These are phyloP conservation scores for Blera fallax DNA, from an alignment of 2,888 invertebrate genomes.

Conservation along the genomic window DNA sequence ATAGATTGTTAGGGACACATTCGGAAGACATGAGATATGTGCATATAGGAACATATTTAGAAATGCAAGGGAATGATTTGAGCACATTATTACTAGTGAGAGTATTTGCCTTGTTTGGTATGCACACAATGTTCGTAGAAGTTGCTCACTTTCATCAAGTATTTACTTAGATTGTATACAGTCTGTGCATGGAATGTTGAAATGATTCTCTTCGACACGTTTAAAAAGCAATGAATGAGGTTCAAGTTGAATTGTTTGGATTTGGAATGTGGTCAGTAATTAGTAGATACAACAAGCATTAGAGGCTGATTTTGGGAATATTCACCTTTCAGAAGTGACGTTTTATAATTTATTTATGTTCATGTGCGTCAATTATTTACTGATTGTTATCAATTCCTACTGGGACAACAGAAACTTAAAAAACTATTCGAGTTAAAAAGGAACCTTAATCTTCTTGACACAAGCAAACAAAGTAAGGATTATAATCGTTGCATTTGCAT, in stretches of 20 bases:
- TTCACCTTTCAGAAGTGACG: too few relatives aligned
- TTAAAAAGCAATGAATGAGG: background rate
- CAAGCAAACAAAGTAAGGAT: too few relatives aligned
- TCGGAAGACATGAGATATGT: background rate
- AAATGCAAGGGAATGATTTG: constrained; percentile 11
- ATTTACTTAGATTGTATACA: constrained; percentile 18
- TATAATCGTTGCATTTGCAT: too few relatives aligned
- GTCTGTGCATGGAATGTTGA: background rate
- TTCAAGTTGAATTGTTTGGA: background rate
- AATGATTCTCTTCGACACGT: background rate
- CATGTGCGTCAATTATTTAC: too few relatives aligned
- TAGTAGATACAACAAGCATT: too few relatives aligned
- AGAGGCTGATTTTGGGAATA: too few relatives aligned
- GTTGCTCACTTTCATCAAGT: constrained; percentile 39
- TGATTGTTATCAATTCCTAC: too few relatives aligned
- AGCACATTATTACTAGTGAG: constrained; percentile 8
- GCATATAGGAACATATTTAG: background rate
- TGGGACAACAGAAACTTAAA: too few relatives aligned
- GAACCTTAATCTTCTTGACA: too few relatives aligned
- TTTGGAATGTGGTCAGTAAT: too few relatives aligned
- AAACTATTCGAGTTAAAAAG: too few relatives aligned
- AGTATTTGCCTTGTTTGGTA: constrained; percentile 26
- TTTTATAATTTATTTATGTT: too few relatives aligned
- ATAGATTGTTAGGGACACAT: constrained; percentile 10
- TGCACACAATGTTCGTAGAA: constrained; percentile 18